These are phyloP conservation scores for Halesus radiatus DNA, from an alignment of 1,140 invertebrate species.

Conservation along the genomic window DNA sequence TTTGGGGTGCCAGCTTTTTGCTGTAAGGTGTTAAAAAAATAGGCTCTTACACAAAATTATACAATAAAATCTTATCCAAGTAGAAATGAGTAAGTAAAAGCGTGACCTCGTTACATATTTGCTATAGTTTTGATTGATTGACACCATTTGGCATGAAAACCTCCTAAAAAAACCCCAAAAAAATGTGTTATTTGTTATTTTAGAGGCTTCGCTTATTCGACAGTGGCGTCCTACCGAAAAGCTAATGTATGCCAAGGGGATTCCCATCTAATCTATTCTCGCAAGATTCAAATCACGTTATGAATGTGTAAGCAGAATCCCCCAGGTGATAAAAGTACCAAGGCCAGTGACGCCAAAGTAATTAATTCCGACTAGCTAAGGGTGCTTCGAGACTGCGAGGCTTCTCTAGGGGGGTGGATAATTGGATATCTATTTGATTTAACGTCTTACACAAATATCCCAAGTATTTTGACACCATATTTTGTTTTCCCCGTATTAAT, in stretches of 20 bases:
- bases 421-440: constrained; percentile 58
- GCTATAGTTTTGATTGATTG: too few species aligned
- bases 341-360: constrained; percentile 49
- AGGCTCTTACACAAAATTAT: too few species aligned
- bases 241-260: neutral
- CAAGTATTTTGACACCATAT: constrained; percentile 28
- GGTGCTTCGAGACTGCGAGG: constrained; percentile 22
- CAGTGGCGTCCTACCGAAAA: too few species aligned
- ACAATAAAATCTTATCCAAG: too few species aligned
- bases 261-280: neutral
- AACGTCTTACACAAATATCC: constrained; percentile 40
- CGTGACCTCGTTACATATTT: too few species aligned
- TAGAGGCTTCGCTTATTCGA: too few species aligned
- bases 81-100: too few species aligned
- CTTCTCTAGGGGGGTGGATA: constrained; percentile 37
- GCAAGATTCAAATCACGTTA: constrained; percentile 23
- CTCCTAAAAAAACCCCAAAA: too few species aligned
- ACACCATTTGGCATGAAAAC: too few species aligned
- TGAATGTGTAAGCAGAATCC: constrained; percentile 28
- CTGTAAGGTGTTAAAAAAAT: too few species aligned
- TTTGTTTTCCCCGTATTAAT: constrained; percentile 18
- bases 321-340: constrained; percentile 55
- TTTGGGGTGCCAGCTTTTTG: too few species aligned
- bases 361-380: constrained; percentile 47
- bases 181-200: too few species aligned